These are phyloP conservation scores for Pammene fasciana DNA, from an alignment of 2,888 invertebrate genomes.

Conservation along the genomic window DNA sequence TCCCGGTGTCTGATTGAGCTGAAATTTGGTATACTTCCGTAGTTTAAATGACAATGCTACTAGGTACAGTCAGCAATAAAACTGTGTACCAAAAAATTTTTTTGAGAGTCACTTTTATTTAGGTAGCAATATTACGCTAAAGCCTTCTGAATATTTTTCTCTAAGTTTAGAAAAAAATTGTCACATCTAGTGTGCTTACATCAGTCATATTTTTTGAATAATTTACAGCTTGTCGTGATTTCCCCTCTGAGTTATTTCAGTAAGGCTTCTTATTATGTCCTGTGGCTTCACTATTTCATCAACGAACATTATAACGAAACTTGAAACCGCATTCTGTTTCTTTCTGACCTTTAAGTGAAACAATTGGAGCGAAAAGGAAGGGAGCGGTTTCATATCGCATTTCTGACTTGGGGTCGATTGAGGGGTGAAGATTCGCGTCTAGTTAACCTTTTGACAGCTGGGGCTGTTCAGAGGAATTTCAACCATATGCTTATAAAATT, in stretches of 20 bases:
- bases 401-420: constrained; percentile 8
- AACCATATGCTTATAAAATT: not conserved
- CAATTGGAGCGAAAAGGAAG: not conserved
- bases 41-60: too few relatives aligned
- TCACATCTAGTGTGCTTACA: constrained; percentile 15
- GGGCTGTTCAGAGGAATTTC: not conserved
- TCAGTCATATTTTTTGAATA: constrained; percentile 27
- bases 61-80: too few relatives aligned
- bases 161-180: too few relatives aligned
- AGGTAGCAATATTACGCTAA: too few relatives aligned
- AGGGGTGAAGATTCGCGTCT: constrained; percentile 20
- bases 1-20: too few relatives aligned
- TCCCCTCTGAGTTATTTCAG: constrained; percentile 27
- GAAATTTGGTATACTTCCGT: too few relatives aligned
- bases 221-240: constrained; percentile 26
- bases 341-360: not conserved
- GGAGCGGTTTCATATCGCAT: constrained; percentile 9
- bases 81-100: too few relatives aligned
- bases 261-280: constrained; percentile 34
- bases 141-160: too few relatives aligned
- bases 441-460: constrained; percentile 18
- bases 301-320: constrained; percentile 6
- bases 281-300: constrained; percentile 33
- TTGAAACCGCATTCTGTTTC: constrained; percentile 15
- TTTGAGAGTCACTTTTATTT: too few relatives aligned